Percentiles rank a stretch among this genome's conserved stretches.
Evolutionary conservation across 2,797 vertebrate genomes (phyloP).

Genomic region (Chromobotia macracanthus): DNA sequence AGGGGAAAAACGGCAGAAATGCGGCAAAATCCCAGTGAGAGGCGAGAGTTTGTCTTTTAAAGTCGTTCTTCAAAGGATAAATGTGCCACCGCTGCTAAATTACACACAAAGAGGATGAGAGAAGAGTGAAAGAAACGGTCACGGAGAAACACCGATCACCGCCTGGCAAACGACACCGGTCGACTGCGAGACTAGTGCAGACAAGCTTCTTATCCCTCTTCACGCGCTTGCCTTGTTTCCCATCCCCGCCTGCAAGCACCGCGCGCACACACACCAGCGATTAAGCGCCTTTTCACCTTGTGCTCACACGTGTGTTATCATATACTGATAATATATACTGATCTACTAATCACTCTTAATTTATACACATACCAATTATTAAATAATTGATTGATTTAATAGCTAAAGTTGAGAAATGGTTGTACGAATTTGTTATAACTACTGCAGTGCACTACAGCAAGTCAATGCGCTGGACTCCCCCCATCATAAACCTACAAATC

Average conservation of each 20-base stretch:
- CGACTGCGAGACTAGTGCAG: constrained; percentile 47
- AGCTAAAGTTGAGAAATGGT: not conserved
- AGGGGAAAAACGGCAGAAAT: constrained; percentile 37
- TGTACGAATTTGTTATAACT: too few species aligned
- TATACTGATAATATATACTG: too few species aligned
- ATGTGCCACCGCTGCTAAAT: constrained; percentile 34
- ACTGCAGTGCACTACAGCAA: too few species aligned
- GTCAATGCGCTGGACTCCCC: too few species aligned
- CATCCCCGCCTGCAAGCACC: not conserved
- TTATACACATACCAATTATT: not conserved
- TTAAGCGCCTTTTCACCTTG: not conserved
- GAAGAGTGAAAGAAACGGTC: not conserved
- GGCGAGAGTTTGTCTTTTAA: constrained; percentile 25
- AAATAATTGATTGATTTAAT: too few species aligned
- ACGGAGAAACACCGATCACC: constrained; percentile 24
- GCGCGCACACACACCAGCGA: not conserved
- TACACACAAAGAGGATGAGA: not conserved
- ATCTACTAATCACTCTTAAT: not conserved
- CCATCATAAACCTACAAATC: too few species aligned
- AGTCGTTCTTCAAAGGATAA: constrained; percentile 39
- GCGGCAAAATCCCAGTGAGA: constrained; percentile 48
- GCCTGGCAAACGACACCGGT: constrained; percentile 74
- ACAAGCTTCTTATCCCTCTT: constrained; percentile 34
- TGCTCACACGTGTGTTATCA: not conserved
- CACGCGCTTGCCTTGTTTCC: constrained; percentile 26